Conservation (phyloP, 1,140 invertebrate species). For the Euwallacea fornicatus region DNA sequence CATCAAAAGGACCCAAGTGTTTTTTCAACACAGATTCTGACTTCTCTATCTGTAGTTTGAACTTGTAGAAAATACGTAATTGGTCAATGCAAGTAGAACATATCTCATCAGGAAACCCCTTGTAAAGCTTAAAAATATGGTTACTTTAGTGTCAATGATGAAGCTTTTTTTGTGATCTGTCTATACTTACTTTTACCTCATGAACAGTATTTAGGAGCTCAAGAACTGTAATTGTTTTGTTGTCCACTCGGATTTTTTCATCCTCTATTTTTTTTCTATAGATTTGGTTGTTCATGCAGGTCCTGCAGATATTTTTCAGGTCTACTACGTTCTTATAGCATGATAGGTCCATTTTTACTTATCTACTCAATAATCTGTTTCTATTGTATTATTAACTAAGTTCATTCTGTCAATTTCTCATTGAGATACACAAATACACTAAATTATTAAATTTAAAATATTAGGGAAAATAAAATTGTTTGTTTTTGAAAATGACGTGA, state of each 20-base stretch:
- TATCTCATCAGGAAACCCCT: constrained; percentile 42
- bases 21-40: constrained; percentile 37
- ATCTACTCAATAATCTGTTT: too few species aligned
- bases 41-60: constrained; percentile 44
- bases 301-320: constrained; percentile 42
- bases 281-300: constrained; percentile 39
- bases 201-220: constrained; percentile 39
- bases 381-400: too few species aligned
- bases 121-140: constrained; percentile 28
- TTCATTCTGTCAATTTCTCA: too few species aligned
- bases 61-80: constrained; percentile 41
- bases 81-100: constrained; percentile 42
- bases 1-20: constrained; percentile 34
- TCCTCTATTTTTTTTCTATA: constrained; percentile 35
- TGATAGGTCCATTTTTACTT: constrained; percentile 28
- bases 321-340: constrained; percentile 31
- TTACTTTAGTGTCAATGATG: constrained; percentile 4
- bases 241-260: constrained; percentile 35
- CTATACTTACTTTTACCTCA: constrained; percentile 37
- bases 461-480: too few species aligned
- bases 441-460: too few species aligned
- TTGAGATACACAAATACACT: too few species aligned
- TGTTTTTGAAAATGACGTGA: too few species aligned
- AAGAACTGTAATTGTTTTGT: constrained; percentile 32
- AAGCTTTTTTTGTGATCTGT: background rate